These are phyloP conservation scores for Cyanistes caeruleus DNA, from an alignment of 2,113 vertebrate genomes.

Conservation along the genomic window DNA sequence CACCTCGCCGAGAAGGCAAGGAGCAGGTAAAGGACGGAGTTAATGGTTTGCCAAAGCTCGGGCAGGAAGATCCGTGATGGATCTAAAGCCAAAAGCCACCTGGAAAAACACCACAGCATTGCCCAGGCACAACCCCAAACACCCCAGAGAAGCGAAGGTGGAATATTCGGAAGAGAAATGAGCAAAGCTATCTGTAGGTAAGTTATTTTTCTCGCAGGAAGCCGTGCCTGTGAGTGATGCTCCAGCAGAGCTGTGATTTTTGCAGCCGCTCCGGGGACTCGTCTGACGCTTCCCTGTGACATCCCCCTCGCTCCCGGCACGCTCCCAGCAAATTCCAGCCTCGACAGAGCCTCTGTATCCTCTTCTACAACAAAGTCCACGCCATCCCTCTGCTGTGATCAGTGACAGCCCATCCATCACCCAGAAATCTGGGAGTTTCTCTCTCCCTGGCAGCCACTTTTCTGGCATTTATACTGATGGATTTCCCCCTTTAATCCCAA, in stretches of 20 bases:
- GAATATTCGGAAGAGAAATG: not conserved
- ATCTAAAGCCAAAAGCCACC: not conserved
- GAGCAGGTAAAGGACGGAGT: not conserved
- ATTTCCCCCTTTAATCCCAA: not conserved
- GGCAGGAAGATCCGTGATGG: not conserved
- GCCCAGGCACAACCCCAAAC: not conserved
- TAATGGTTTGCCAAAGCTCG: not conserved
- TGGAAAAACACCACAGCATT: not conserved
- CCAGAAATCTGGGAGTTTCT: not conserved
- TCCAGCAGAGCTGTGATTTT: not conserved
- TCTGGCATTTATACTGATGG: not conserved
- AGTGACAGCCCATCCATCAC: not conserved
- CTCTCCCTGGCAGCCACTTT: not conserved
- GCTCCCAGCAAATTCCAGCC: not conserved
- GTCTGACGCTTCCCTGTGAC: not conserved
- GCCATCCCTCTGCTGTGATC: not conserved
- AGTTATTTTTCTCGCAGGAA: not conserved
- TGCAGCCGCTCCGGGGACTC: not conserved
- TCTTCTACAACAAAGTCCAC: not conserved
- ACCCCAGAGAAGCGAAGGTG: not conserved
- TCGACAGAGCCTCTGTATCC: fast-evolving
- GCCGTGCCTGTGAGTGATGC: not conserved
- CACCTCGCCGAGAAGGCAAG: not conserved
- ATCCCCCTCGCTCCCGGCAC: not conserved
- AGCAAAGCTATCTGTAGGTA: not conserved